These are phyloP conservation scores for Chelidonichthys spinosus DNA, from an alignment of 2,797 vertebrate species.

Conservation along the genomic window DNA sequence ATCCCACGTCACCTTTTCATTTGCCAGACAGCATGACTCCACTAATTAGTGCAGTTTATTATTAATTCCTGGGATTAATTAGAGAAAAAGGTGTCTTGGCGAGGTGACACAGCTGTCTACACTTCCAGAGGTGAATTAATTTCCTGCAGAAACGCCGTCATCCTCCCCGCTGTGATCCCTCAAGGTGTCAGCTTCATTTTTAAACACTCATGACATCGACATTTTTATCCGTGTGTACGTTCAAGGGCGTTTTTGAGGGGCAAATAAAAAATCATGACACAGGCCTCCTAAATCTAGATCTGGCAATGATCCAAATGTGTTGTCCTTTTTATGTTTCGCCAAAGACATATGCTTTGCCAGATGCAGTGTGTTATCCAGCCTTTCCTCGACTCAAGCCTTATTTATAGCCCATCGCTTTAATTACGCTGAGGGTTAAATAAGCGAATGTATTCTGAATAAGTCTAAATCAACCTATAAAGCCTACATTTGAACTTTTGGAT, in stretches of 20 bases:
- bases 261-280: conserved; percentile 20
- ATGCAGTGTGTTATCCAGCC: neutral
- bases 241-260: conserved; percentile 24
- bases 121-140: conserved; percentile 46
- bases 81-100: conserved; percentile 36
- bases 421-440: conserved; percentile 19
- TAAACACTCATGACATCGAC: neutral
- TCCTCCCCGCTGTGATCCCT: conserved; percentile 11
- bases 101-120: conserved; percentile 46
- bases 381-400: conserved; percentile 19
- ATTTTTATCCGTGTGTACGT: conserved; percentile 15
- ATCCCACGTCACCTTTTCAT: conserved; percentile 50
- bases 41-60: conserved; percentile 57
- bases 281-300: conserved; percentile 22
- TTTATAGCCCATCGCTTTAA: conserved; percentile 41
- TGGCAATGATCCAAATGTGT: conserved; percentile 35
- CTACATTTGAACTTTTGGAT: conserved; percentile 6
- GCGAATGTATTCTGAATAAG: conserved; percentile 24
- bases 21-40: conserved; percentile 52
- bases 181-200: conserved; percentile 8
- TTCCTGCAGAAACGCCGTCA: conserved; percentile 32
- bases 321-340: conserved; percentile 37
- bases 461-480: conserved; percentile 26
- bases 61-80: conserved; percentile 69
- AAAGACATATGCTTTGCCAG: conserved; percentile 48